A percentile compares a stretch with the other conserved stretches of the same genome.
phyloP scores from a whole-genome alignment of 1,140 invertebrate species.

The Augochlora pura region DNA sequence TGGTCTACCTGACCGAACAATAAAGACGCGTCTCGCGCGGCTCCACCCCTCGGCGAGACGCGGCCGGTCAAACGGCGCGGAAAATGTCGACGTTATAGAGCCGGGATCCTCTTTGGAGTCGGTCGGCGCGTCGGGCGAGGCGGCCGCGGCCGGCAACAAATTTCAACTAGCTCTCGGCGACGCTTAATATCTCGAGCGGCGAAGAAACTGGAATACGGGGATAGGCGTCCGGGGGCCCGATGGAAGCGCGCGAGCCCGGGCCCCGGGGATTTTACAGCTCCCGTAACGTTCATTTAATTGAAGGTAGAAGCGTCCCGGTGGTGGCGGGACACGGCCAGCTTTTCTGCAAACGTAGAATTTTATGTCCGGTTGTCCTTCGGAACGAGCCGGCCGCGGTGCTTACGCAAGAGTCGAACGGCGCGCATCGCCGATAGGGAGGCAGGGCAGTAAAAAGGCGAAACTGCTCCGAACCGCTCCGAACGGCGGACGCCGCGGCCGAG shows the following conservation, averaged over 20 bases:
- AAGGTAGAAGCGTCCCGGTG: background rate
- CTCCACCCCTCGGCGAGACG: conserved; percentile 28
- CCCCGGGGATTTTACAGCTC: background rate
- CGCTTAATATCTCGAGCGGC: background rate
- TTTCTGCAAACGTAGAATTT: conserved; percentile 26
- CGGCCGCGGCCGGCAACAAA: background rate
- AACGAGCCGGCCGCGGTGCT: conserved; percentile 12
- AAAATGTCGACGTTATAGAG: conserved; percentile 31
- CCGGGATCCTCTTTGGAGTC: background rate
- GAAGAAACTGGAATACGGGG: too few species aligned
- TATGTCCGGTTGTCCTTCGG: conserved; percentile 15
- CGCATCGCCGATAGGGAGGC: background rate
- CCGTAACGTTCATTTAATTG: conserved; percentile 32
- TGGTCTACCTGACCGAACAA: conserved; percentile 53
- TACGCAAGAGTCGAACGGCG: background rate
- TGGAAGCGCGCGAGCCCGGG: too few species aligned
- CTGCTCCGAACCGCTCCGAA: background rate
- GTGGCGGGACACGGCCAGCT: background rate
- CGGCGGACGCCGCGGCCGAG: background rate
- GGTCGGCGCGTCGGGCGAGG: background rate
- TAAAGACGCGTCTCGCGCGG: conserved; percentile 45
- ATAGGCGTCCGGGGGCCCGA: too few species aligned
- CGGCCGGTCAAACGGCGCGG: conserved; percentile 36
- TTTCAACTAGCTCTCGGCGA: background rate
- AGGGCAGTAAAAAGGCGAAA: conserved; percentile 6